Evolutionary conservation across 2,888 invertebrate genomes (phyloP), one percentile per base, ranked within the genome.

Genomic region (Scotopteryx bipunctaria): DNA sequence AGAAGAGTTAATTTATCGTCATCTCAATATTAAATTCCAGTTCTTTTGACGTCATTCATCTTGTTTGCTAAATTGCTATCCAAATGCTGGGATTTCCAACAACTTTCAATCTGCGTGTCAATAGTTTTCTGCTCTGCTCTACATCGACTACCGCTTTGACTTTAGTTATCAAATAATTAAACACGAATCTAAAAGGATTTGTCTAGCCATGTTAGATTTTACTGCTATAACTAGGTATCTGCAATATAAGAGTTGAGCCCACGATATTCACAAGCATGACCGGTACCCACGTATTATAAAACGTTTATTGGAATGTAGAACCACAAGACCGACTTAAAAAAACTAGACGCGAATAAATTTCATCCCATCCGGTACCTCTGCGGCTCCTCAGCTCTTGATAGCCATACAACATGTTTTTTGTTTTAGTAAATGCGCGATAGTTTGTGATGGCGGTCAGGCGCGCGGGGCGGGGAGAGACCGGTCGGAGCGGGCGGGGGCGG

Each of bases 331-430:
- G 63, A 67, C 70, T 77, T 78, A 73, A 79, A 81, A 81, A 83
- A 86, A 85, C 82, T 84, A 85, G 86, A 83, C 79, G 83, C 87
- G 83, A 86, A 87, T 86, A 85, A 84, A 84, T 87, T 86, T 85
- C 78, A 87, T 86, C 85, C 86, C 86, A 86, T 86, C 85, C 86
- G 87, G 89, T 88, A 86, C 86, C 85, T 83, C 85, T 73, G 81
- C 76, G 80, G 83, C 82, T 83, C 80, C 73, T 81, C 81, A 78
- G 78, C 76, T 81, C 82, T 86, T 83, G 86, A 86, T 87, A 86
- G 81, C 81, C 73, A 76, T 83, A 87, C 84, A 86, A 84, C 86
- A 86, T 83, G 85, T 85, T 86, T 88, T 89, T 87, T 87, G 84
- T 86, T 83, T 86, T 83, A 81, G 83, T 86, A 84, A 85, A 86